Conservation (phyloP, 2,888 invertebrate genomes). For the Electrophaes corylata region DNA sequence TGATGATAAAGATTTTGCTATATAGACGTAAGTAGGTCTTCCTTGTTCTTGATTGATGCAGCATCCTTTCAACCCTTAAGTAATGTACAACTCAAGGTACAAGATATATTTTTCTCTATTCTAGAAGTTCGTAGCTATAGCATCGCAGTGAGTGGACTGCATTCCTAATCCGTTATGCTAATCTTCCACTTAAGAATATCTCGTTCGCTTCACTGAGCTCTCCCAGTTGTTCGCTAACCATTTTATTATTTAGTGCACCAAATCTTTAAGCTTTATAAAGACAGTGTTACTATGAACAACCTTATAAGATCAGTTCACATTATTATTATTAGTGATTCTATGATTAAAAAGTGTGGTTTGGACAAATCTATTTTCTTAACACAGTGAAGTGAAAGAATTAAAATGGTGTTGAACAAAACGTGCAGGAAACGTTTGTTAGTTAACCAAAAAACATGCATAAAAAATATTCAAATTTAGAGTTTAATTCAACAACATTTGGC, state of each 20-base stretch:
- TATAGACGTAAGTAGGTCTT: no score
- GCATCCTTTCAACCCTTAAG: no score
- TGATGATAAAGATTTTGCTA: no score
- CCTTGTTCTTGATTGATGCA: no score
- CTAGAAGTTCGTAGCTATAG: neutral
- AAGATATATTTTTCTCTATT: no score
- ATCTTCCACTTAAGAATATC: constrained; percentile 34
- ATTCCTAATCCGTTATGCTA: constrained; percentile 20
- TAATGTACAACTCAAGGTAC: no score
- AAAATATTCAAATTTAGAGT: neutral
- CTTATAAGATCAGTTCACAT: no score
- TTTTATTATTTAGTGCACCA: neutral
- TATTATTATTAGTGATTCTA: neutral
- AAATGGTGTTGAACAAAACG: neutral
- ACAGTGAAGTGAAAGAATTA: no score
- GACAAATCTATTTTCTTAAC: no score
- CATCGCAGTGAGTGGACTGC: constrained; percentile 3
- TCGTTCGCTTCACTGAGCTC: neutral
- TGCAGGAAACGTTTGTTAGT: neutral
- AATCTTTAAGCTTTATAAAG: neutral
- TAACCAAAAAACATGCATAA: neutral
- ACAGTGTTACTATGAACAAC: neutral
- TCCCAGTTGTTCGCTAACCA: neutral
- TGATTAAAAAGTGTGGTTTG: neutral
- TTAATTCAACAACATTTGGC: no score